Conservation (phyloP, 2,797 vertebrate species). For the Enteromius radiatus region DNA sequence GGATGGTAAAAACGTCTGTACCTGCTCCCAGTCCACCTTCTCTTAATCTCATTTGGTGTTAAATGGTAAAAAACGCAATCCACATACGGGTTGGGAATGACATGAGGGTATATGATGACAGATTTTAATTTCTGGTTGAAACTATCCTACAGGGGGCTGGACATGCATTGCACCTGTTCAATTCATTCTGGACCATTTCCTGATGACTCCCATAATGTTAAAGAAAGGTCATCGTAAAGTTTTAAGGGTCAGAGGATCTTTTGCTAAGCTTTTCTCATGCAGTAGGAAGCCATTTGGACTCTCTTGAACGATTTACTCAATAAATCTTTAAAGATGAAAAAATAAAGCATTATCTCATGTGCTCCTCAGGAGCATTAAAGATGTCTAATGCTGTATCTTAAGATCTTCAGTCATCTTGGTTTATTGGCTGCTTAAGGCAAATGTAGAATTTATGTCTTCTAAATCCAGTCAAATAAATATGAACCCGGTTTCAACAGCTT, state of each 20-base stretch:
- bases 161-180: not conserved
- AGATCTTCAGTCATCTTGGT: constrained; percentile 48
- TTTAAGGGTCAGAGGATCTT: constrained; percentile 16
- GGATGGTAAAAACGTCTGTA: not conserved
- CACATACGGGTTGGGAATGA: not conserved
- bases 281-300: not conserved
- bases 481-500: constrained; percentile 43
- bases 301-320: constrained; percentile 16
- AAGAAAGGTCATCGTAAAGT: not conserved
- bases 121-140: not conserved
- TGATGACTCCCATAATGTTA: not conserved
- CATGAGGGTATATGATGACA: not conserved
- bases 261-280: constrained; percentile 6
- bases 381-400: constrained; percentile 32
- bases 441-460: constrained; percentile 42
- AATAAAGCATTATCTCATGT: constrained; percentile 28
- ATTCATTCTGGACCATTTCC: not conserved
- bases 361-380: constrained; percentile 31
- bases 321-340: constrained; percentile 19
- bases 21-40: not conserved
- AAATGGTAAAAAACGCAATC: not conserved
- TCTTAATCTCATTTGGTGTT: not conserved
- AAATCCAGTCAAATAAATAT: constrained; percentile 48
- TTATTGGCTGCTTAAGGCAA: constrained; percentile 35
- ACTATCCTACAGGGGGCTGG: not conserved